Percentiles rank a stretch among this genome's conserved stretches.
Conservation (phyloP, 2,113 vertebrate genomes). For the Bombycilla garrulus region DNA sequence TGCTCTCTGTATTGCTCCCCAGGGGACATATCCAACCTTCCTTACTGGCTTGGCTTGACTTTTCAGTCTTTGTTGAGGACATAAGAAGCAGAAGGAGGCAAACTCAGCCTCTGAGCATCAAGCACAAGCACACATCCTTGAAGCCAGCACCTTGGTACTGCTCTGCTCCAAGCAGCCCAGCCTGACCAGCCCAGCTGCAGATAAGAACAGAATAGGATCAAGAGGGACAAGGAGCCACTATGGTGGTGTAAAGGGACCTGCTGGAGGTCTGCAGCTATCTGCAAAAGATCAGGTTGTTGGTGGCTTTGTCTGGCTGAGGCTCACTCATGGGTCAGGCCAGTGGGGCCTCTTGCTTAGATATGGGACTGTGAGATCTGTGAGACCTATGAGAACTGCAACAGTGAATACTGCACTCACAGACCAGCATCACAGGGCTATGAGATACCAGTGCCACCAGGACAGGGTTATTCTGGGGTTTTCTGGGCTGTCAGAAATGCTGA, state of each 20-base stretch:
- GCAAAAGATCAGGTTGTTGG: neutral
- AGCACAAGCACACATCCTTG: conserved; percentile 69
- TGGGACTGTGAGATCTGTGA: neutral
- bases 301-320: neutral
- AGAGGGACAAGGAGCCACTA: neutral
- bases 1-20: conserved; percentile 38
- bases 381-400: neutral
- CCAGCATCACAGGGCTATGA: neutral
- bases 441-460: neutral
- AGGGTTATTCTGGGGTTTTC: neutral
- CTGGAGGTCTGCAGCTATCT: neutral
- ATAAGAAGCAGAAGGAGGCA: conserved; percentile 25
- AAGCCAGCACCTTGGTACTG: conserved; percentile 58
- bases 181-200: neutral
- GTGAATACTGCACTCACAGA: neutral
- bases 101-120: conserved; percentile 18
- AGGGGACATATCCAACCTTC: conserved; percentile 34
- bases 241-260: neutral
- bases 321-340: neutral
- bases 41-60: neutral
- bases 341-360: rapidly evolving
- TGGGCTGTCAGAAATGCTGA: neutral
- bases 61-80: conserved; percentile 6
- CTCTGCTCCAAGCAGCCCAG: conserved; percentile 64
- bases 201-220: neutral